Conservation (phyloP, 2,113 vertebrate species). For the Siphamia tubifer region DNA sequence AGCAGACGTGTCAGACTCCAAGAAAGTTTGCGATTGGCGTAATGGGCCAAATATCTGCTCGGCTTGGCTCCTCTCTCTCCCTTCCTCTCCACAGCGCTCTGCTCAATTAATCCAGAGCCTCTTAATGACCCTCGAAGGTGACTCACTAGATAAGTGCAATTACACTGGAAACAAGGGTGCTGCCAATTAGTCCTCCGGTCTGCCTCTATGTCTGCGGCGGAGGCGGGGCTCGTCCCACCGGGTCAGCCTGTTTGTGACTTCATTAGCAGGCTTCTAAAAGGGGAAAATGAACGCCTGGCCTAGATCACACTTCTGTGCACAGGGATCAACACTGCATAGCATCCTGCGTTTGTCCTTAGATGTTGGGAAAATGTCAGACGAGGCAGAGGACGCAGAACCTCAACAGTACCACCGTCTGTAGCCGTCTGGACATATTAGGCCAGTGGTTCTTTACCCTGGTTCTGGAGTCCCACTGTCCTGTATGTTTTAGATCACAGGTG, state of each 20-base stretch:
- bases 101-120: conserved; percentile 81
- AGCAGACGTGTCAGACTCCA: conserved; percentile 51
- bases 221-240: conserved; percentile 67
- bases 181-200: conserved; percentile 79
- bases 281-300: conserved; percentile 69
- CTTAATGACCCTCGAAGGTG: conserved; percentile 84
- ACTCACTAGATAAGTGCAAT: conserved; percentile 82
- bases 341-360: conserved; percentile 53
- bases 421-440: too few relatives aligned
- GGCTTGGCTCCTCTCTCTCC: conserved; percentile 49
- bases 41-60: conserved; percentile 76
- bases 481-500: too few relatives aligned
- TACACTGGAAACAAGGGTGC: conserved; percentile 80
- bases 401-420: too few relatives aligned
- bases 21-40: conserved; percentile 68
- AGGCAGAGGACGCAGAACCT: neutral
- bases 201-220: conserved; percentile 63
- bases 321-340: conserved; percentile 55
- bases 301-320: conserved; percentile 54
- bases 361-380: conserved; percentile 34
- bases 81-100: conserved; percentile 55
- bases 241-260: conserved; percentile 79
- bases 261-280: conserved; percentile 79
- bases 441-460: too few relatives aligned
- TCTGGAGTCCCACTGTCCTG: too few relatives aligned